A percentile compares a stretch with the other conserved stretches of the same genome.
These are phyloP conservation scores for Gymnopithys bicolor DNA, from an alignment of 2,797 vertebrate genomes.

Conservation along the genomic window DNA sequence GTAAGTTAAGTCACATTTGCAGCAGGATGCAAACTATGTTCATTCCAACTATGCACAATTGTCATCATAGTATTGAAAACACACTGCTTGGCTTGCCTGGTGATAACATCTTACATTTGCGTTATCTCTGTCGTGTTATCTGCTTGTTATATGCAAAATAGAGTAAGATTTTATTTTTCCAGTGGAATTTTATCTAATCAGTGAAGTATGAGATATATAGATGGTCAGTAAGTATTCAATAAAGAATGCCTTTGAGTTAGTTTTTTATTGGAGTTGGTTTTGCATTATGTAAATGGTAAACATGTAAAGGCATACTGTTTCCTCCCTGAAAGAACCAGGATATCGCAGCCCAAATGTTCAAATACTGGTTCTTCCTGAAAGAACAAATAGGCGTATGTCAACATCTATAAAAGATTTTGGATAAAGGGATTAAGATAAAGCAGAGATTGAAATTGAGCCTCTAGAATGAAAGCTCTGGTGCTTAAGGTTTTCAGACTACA, in stretches of 20 bases:
- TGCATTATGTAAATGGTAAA: neutral
- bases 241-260: neutral
- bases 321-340: neutral
- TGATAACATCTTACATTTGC: neutral
- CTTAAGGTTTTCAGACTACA: conserved; percentile 8
- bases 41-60: neutral
- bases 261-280: neutral
- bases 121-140: neutral
- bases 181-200: neutral
- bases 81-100: neutral
- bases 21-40: neutral
- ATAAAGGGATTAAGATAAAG: conserved; percentile 27
- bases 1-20: neutral
- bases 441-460: neutral
- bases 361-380: conserved; percentile 3
- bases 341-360: neutral
- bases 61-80: neutral
- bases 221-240: neutral
- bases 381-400: neutral
- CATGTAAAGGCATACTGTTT: neutral
- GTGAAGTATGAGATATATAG: neutral
- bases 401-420: neutral
- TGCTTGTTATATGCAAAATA: neutral
- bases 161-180: neutral
- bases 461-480: conserved; percentile 11